Evolutionary conservation across 2,888 invertebrate species (phyloP).

Genomic region (Macrosiphum euphorbiae): DNA sequence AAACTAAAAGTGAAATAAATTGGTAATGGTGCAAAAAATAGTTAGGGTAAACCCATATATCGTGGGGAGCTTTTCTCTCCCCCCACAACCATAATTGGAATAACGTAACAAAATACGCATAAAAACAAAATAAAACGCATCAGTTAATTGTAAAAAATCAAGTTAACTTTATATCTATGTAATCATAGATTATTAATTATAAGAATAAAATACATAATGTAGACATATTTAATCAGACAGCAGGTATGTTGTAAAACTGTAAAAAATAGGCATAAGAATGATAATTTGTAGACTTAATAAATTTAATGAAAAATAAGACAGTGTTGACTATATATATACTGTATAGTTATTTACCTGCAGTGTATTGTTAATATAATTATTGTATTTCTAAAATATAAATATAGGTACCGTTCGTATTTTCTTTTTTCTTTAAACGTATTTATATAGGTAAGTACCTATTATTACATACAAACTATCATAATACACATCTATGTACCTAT

Average conservation of each 20-base stretch:
- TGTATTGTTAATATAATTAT: background rate
- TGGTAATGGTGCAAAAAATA: background rate
- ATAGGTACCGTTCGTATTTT: background rate
- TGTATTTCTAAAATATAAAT: background rate
- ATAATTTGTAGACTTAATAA: background rate
- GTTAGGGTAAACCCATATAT: background rate
- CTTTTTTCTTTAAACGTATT: background rate
- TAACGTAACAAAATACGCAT: background rate
- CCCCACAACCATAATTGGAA: background rate
- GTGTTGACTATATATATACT: background rate
- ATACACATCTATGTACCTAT: background rate
- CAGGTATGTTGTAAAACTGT: background rate
- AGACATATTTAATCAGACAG: background rate
- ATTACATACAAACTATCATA: background rate
- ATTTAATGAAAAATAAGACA: background rate
- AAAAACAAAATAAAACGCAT: background rate
- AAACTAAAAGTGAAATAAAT: background rate
- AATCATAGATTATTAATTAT: background rate
- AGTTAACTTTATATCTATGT: background rate
- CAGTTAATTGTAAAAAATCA: background rate
- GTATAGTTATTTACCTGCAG: background rate
- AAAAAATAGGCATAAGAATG: background rate
- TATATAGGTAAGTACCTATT: background rate
- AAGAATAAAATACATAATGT: background rate
- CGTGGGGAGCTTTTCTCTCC: too few relatives aligned